phyloP scores from a whole-genome alignment of 2,888 invertebrate genomes.

The Mythimna vitellina region DNA sequence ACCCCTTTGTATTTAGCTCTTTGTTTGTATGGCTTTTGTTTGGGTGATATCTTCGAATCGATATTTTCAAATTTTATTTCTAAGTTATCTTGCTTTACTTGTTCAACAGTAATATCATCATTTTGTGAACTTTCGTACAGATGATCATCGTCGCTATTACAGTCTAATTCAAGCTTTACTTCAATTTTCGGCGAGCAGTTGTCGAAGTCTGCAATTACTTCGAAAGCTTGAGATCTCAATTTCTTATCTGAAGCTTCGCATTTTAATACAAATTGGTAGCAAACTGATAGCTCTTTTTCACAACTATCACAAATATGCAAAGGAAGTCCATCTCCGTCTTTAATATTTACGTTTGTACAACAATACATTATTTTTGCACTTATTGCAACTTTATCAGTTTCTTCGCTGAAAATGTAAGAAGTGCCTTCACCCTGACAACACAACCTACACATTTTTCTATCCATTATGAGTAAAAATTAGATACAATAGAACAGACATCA shows the following conservation, averaged over 20 bases:
- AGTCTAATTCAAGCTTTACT: constrained; percentile 72
- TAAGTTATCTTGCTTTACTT: constrained; percentile 20
- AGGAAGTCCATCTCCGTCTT: constrained; percentile 78
- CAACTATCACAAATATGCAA: constrained; percentile 74
- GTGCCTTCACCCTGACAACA: constrained; percentile 75
- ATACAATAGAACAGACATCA: background rate
- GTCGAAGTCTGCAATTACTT: constrained; percentile 25
- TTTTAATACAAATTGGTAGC: constrained; percentile 77
- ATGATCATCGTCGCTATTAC: constrained; percentile 57
- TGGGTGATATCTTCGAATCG: constrained; percentile 10
- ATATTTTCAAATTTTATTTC: constrained; percentile 44
- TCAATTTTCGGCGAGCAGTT: constrained; percentile 65
- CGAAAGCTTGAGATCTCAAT: constrained; percentile 64
- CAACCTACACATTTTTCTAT: constrained; percentile 75
- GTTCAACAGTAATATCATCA: constrained; percentile 54
- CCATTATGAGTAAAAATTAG: constrained; percentile 63
- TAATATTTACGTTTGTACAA: constrained; percentile 74
- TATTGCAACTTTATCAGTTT: constrained; percentile 59
- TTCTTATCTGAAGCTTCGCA: constrained; percentile 79
- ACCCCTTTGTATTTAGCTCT: constrained; percentile 57
- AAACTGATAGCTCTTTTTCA: constrained; percentile 69
- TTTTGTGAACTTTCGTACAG: constrained; percentile 52
- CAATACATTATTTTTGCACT: constrained; percentile 77
- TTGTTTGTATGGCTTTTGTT: constrained; percentile 63
- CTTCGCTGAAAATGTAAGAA: constrained; percentile 70